Conservation (phyloP, 2,113 vertebrate genomes). For the Empidonax alnorum region DNA sequence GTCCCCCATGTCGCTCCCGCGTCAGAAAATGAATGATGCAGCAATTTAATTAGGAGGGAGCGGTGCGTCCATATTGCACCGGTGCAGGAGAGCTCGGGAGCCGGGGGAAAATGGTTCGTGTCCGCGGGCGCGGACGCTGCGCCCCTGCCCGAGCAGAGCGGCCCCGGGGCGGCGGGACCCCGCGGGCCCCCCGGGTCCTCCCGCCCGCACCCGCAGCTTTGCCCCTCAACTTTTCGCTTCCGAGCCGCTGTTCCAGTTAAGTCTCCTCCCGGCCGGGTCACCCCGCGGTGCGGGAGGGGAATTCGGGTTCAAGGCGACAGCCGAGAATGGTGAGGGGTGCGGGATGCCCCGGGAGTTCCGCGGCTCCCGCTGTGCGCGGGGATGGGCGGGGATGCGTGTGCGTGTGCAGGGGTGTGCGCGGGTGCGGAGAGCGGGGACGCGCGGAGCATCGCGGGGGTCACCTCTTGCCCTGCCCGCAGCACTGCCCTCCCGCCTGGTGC, state of each 20-base stretch:
- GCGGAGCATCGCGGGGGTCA: background rate
- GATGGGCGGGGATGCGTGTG: background rate
- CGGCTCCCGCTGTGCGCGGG: background rate
- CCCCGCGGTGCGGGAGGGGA: background rate
- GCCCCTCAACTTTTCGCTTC: background rate
- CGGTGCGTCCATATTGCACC: constrained; percentile 29
- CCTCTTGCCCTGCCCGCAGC: background rate
- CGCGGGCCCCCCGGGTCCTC: background rate
- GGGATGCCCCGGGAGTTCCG: background rate
- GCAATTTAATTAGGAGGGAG: constrained; percentile 31
- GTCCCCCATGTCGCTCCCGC: background rate
- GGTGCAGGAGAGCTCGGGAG: background rate
- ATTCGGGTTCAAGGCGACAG: background rate
- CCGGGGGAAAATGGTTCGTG: background rate
- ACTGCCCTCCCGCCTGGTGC: background rate
- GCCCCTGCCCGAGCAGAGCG: background rate
- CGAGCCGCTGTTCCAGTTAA: constrained; percentile 16
- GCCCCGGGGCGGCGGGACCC: background rate
- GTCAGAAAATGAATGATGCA: constrained; percentile 51
- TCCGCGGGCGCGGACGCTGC: constrained; percentile 20
- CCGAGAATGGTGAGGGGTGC: background rate
- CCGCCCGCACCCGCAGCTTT: background rate
- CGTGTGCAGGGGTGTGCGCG: background rate
- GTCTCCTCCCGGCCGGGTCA: background rate
- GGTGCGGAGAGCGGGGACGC: background rate